phyloP scores from a whole-genome alignment of 2,113 vertebrate genomes.

The Dasyurus viverrinus region DNA sequence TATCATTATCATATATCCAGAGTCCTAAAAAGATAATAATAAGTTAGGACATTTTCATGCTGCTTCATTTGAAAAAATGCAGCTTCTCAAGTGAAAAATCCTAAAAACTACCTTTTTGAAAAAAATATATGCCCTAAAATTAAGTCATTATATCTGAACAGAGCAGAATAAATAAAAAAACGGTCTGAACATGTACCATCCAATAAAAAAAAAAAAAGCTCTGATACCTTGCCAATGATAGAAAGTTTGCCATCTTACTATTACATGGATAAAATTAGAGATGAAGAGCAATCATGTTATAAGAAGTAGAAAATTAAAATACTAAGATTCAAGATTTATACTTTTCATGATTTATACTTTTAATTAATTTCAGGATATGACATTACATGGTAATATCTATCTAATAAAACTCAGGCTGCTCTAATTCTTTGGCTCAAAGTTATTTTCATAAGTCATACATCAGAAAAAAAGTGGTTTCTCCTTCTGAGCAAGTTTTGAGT shows the following conservation, averaged over 20 bases:
- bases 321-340: conserved; percentile 8
- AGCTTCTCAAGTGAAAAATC: neutral
- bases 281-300: neutral
- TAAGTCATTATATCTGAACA: too few relatives aligned
- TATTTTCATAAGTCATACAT: too few relatives aligned
- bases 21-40: neutral
- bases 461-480: too few relatives aligned
- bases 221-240: neutral
- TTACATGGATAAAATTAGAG: conserved; percentile 13
- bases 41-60: neutral
- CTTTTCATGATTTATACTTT: neutral
- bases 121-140: neutral
- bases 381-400: neutral
- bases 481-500: too few relatives aligned
- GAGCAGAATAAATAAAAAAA: neutral
- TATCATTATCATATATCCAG: neutral
- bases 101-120: too few relatives aligned
- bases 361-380: neutral
- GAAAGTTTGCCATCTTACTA: neutral
- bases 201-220: neutral
- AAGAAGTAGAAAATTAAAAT: neutral
- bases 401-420: neutral
- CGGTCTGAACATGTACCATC: neutral
- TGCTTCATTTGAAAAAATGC: neutral
- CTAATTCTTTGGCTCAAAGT: neutral